Evolutionary conservation across 2,113 vertebrate species (phyloP).

Genomic region (Aviceda subcristata): DNA sequence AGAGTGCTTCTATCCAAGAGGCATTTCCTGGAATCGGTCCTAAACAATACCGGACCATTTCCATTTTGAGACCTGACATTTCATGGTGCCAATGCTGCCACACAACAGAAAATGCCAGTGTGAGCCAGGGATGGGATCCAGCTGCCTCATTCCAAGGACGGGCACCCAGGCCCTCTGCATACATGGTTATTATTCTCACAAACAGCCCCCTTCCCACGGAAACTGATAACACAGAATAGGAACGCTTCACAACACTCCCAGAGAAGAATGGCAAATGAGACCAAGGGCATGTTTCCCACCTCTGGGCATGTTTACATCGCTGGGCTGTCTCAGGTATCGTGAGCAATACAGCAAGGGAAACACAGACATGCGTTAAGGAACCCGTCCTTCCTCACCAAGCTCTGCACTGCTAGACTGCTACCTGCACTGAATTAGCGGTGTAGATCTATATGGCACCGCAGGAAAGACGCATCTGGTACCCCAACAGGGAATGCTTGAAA

Average conservation of each 20-base stretch:
- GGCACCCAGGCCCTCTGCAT: neutral
- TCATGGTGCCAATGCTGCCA: constrained; percentile 3
- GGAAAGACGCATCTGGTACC: neutral
- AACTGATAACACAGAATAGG: neutral
- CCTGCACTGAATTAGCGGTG: neutral
- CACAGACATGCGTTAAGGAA: neutral
- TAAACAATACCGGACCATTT: constrained; percentile 49
- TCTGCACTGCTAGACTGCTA: neutral
- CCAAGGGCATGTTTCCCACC: neutral
- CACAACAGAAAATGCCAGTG: neutral
- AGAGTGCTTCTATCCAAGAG: constrained; percentile 13
- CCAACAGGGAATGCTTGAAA: neutral
- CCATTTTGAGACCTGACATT: constrained; percentile 69
- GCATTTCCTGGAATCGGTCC: constrained; percentile 54
- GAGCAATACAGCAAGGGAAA: neutral
- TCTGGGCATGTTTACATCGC: neutral
- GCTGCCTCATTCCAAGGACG: neutral
- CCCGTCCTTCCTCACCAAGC: neutral
- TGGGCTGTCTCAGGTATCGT: neutral
- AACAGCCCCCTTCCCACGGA: neutral
- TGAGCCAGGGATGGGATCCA: constrained; percentile 13
- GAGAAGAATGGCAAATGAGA: neutral
- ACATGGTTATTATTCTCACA: neutral
- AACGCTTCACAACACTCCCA: neutral
- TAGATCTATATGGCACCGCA: neutral